These are phyloP conservation scores for Psittacula cyanocephala DNA, from an alignment of 2,113 vertebrate genomes.

Conservation along the genomic window DNA sequence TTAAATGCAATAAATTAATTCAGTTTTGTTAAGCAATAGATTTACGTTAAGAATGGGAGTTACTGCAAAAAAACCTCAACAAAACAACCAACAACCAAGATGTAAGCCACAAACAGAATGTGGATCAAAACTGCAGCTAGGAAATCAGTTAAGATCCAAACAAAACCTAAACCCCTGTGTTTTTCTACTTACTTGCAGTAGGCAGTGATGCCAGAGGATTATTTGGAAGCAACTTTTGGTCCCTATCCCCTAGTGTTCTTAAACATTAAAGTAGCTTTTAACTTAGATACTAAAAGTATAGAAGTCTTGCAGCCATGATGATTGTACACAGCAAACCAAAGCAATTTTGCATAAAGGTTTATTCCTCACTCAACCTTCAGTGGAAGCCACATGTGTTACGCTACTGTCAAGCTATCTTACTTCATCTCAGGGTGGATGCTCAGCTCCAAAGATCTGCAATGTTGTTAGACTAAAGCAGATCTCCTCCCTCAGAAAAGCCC, in stretches of 20 bases:
- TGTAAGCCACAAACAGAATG: not conserved
- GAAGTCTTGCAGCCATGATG: not conserved
- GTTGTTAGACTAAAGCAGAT: not conserved
- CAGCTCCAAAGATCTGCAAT: not conserved
- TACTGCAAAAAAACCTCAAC: not conserved
- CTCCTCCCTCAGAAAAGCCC: not conserved
- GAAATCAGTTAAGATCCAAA: not conserved
- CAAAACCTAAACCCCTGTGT: not conserved
- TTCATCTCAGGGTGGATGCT: not conserved
- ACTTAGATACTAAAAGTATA: not conserved
- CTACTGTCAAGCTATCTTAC: not conserved
- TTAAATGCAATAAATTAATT: not conserved
- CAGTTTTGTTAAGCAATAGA: not conserved
- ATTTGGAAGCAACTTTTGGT: not conserved
- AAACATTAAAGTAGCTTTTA: not conserved
- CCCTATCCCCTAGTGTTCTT: not conserved
- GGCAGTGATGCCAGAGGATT: not conserved
- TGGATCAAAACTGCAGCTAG: not conserved
- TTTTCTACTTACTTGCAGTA: not conserved
- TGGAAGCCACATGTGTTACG: not conserved
- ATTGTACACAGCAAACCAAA: not conserved
- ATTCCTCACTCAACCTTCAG: not conserved
- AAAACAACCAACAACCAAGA: not conserved
- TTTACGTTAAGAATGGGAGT: not conserved
- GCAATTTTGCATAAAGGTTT: not conserved